These are phyloP conservation scores for Automeris io DNA, from an alignment of 2,888 invertebrate genomes.

Conservation along the genomic window DNA sequence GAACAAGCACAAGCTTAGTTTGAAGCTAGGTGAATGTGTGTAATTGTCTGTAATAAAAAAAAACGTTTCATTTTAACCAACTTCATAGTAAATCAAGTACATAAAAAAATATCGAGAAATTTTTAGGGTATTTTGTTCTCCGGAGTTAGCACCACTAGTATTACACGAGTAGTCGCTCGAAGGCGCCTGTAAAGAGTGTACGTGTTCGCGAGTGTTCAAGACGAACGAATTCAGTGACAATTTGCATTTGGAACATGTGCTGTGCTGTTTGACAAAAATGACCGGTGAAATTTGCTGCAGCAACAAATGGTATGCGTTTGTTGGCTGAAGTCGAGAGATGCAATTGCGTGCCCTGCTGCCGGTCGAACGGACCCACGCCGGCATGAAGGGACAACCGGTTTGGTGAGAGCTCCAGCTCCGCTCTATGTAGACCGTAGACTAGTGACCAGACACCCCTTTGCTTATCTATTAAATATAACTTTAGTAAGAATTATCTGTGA, in stretches of 20 bases:
- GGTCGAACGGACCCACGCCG: slow-evolving; percentile 45
- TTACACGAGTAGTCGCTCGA: slow-evolving; percentile 44
- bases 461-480: slow-evolving; percentile 9
- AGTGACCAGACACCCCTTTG: slow-evolving; percentile 35
- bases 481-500: no score
- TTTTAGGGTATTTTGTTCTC: no score
- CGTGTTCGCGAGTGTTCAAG: slow-evolving; percentile 28
- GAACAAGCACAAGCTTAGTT: no score
- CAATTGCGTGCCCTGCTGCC: slow-evolving; percentile 53
- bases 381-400: slow-evolving; percentile 75
- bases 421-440: slow-evolving; percentile 29
- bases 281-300: slow-evolving; percentile 57
- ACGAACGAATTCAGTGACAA: slow-evolving; percentile 23
- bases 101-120: no score
- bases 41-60: no score
- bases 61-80: no score
- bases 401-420: slow-evolving; percentile 62
- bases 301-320: slow-evolving; percentile 56
- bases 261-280: slow-evolving; percentile 54
- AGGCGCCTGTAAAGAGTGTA: slow-evolving; percentile 31
- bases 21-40: no score
- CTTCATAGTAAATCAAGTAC: no score
- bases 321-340: slow-evolving; percentile 55
- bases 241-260: slow-evolving; percentile 51
- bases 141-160: slow-evolving; percentile 12